A percentile compares a stretch with the other conserved stretches of the same genome.
Evolutionary conservation across 2,797 vertebrate genomes (phyloP).

Genomic region (Bradypus variegatus): DNA sequence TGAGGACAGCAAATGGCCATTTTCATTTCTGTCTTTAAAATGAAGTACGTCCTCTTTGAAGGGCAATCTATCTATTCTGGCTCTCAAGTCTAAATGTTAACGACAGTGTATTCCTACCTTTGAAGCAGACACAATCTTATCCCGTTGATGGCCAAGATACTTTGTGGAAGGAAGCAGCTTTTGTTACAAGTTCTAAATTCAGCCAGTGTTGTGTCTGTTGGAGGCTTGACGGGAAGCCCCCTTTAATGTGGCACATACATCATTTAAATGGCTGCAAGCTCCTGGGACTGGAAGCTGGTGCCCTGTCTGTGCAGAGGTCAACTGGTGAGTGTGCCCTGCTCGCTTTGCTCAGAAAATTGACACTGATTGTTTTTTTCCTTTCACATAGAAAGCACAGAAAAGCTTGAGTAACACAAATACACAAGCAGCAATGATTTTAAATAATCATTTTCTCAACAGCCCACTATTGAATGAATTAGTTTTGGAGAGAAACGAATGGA

Average conservation of each 20-base stretch:
- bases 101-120: constrained; percentile 28
- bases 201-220: background rate
- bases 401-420: background rate
- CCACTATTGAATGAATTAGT: background rate
- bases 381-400: background rate
- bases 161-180: constrained; percentile 5
- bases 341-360: background rate
- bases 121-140: constrained; percentile 17
- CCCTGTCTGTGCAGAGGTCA: constrained; percentile 47
- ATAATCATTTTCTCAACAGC: background rate
- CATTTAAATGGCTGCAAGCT: constrained; percentile 42
- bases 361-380: background rate
- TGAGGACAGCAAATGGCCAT: constrained; percentile 2
- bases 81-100: constrained; percentile 33
- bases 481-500: background rate
- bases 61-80: background rate
- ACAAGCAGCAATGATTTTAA: background rate
- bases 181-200: background rate
- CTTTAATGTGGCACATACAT: background rate
- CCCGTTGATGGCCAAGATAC: background rate
- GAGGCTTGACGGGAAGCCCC: constrained; percentile 29
- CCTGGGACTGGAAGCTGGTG: constrained; percentile 50
- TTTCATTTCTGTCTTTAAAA: constrained; percentile 50
- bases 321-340: constrained; percentile 41
- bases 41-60: constrained; percentile 34